These are phyloP conservation scores for Colaptes auratus DNA, from an alignment of 2,113 vertebrate genomes.

Conservation along the genomic window DNA sequence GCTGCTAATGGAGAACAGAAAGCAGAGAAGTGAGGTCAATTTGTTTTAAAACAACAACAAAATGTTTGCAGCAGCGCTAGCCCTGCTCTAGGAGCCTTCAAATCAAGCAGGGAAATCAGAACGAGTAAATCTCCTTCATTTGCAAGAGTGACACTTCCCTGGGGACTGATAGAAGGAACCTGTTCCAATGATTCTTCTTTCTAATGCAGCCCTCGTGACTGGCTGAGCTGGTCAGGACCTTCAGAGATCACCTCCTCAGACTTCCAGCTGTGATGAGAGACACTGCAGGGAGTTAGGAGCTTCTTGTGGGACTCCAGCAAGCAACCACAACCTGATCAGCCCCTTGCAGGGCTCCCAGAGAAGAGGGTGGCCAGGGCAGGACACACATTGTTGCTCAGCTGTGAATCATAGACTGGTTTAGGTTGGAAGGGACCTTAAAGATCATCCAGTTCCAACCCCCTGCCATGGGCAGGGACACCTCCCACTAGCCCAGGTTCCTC, in stretches of 20 bases:
- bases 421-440: too few relatives aligned
- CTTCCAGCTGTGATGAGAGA: not conserved
- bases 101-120: conserved; percentile 44
- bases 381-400: fast-evolving
- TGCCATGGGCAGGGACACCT: too few relatives aligned
- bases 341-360: not conserved
- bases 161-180: not conserved
- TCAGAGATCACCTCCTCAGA: not conserved
- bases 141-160: not conserved
- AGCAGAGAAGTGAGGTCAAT: conserved; percentile 2
- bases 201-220: not conserved
- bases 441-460: too few relatives aligned
- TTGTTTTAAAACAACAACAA: conserved; percentile 22
- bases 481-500: too few relatives aligned
- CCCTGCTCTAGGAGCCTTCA: not conserved
- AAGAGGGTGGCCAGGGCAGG: not conserved
- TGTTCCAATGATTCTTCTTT: not conserved
- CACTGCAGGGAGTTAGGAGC: too few relatives aligned
- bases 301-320: too few relatives aligned
- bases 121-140: conserved; percentile 26
- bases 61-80: not conserved
- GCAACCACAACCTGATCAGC: too few relatives aligned
- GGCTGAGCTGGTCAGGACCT: not conserved
- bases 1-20: conserved; percentile 43
- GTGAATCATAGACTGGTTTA: fast-evolving